Percentiles rank a stretch among this genome's conserved stretches.
phyloP scores from a whole-genome alignment of 1,140 invertebrate species.

The Drosophila repletoides region DNA sequence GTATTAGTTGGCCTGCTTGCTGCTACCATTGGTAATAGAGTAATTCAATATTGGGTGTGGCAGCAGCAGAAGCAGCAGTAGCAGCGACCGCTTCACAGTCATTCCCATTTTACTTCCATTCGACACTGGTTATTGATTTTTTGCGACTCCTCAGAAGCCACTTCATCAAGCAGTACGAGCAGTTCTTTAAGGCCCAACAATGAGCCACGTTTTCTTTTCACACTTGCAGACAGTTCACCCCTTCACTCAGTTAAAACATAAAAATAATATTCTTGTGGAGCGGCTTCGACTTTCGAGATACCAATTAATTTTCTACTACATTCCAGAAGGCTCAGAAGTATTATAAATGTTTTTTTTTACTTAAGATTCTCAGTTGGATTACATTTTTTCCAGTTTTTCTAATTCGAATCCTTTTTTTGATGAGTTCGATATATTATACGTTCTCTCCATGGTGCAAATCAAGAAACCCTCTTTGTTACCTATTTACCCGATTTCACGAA shows the following conservation, averaged over 20 bases:
- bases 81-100: slow-evolving; percentile 8
- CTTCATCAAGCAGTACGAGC: slow-evolving; percentile 33
- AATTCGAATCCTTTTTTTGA: no score
- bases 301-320: no score
- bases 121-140: slow-evolving; percentile 29
- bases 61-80: slow-evolving; percentile 7
- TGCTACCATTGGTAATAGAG: slow-evolving; percentile 43
- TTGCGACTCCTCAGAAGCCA: slow-evolving; percentile 7
- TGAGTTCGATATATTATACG: no score
- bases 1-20: slow-evolving; percentile 5
- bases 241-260: not conserved
- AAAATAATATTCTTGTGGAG: no score
- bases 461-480: not conserved
- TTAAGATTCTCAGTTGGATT: no score
- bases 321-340: no score
- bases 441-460: no score
- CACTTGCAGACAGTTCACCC: slow-evolving; percentile 2
- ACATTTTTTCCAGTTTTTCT: no score
- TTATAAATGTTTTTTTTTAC: no score
- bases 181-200: slow-evolving; percentile 27
- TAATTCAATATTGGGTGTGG: slow-evolving; percentile 63
- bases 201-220: slow-evolving; percentile 12
- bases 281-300: no score
- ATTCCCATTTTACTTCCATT: slow-evolving; percentile 23
- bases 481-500: not conserved